Conservation (phyloP, 64 coral and sea anemone genomes). For the Dendronephthya gigantea region DNA sequence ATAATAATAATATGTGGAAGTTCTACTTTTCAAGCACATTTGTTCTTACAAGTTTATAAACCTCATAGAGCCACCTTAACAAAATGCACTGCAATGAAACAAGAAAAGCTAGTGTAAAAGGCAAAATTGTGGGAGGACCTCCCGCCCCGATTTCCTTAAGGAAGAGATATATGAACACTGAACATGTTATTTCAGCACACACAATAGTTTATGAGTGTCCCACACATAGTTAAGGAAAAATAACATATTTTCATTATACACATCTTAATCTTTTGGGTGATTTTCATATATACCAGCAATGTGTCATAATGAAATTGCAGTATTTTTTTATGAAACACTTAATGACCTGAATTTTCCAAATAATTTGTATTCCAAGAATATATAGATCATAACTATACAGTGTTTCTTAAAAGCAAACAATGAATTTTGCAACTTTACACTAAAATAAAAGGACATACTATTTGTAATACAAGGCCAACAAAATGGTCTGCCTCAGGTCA, state of each 20-base stretch:
- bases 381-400: slow-evolving; percentile 21
- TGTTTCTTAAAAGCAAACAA: slow-evolving; percentile 16
- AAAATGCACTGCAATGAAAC: not conserved
- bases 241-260: not conserved
- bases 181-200: not conserved
- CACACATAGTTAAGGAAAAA: not conserved
- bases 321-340: not conserved
- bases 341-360: not conserved
- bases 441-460: slow-evolving; percentile 14
- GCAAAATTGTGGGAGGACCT: too few species aligned
- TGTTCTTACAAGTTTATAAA: too few species aligned
- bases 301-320: not conserved
- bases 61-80: not conserved
- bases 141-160: not conserved
- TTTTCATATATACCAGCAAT: not conserved
- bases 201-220: not conserved
- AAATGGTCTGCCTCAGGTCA: slow-evolving; percentile 20
- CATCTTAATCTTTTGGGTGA: not conserved
- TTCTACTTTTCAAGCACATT: too few species aligned
- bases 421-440: not conserved
- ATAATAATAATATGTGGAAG: too few species aligned
- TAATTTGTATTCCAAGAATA: slow-evolving; percentile 5
- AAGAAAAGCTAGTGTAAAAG: not conserved
- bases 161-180: not conserved
- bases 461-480: not conserved